Base-by-base conservation (phyloP, 2,888 invertebrate species). In the Brenthis daphne region DNA sequence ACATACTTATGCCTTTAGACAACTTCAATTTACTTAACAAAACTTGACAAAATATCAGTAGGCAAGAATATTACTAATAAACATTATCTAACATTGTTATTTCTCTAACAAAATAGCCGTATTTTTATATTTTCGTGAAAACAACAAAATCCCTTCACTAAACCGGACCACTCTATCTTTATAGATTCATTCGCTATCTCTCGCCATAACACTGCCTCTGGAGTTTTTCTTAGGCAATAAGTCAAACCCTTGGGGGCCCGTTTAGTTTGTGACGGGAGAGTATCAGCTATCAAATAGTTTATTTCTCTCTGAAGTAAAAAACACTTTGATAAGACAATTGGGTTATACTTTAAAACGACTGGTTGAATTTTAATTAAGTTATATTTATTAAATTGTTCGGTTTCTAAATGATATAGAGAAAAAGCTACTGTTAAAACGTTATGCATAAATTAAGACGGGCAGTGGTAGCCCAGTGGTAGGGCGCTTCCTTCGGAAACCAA, bases 101-200 rank as follows among this genome's bases (percentile, higher is more conserved):
- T 24, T 24, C 47, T 47, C 4, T 14, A 47, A 14, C 1, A 24
- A 61, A 20, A 16, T 12, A 4, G 29, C 2, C 13, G 29, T 51
- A 11, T 4, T 61, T 16, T 61, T 61, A 6, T 16, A 14, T 16
- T 33, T 16, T n/a, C 12, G n/a, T 50, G 33, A 61, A 51, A 61
- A 61, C 33, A 48, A 60, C 6, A 24, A 47, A 57, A 50, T 29
- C 24, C 12, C 60, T 33, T 14, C 14, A 8, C 5, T 29, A 24
- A 14, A 50, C 4, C 24, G 33, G 55, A 20, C 37, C 53, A 63
- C 43, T 67, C 57, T 61, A 67, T 67, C 67, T 67, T 67, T 67
- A 67, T 67, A 60, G 66, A 66, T 54, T 54, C 66, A 66, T 66
- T 33, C 55, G 55, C 20, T 67, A 67, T 67, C 61, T 67, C 12